Base-by-base conservation (phyloP, 2,797 vertebrate genomes). In the Pangasius mekongensis region DNA sequence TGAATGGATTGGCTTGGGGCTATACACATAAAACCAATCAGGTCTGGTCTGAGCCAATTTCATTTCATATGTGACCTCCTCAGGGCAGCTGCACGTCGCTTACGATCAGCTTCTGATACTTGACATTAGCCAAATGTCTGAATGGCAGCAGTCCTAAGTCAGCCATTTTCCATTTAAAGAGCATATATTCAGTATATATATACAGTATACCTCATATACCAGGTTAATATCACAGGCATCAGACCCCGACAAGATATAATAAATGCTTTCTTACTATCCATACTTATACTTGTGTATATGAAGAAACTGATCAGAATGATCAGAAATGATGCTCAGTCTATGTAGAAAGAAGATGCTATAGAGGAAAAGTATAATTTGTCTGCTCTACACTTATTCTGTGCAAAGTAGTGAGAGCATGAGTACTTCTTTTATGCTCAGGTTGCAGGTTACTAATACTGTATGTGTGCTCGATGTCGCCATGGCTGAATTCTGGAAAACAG, bases 1-100 rank as follows among this genome's bases (percentile, higher is more conserved):
- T 89, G 86, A 88, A 76, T 86, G 81, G 69, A 77, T 47, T 89
- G 84, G 27, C 52, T 84, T 89, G 67, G 56, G 77, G 74, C 86
- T 86, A 56, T 39, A 49, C 54, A 87, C 58, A 74, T 58, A 64
- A 56, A 64, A 83, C 54, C 60, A 81, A 87, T 64, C 62, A 87
- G 43, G n/a, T 80, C 47, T 43, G 9, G 6, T n/a, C 39, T 43
- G 73, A 67, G 62, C 49, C 49, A 85, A 20, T 69, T 80, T 88
- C 20, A 74, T 88, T 78, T 77, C 36, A 69, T 43, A 64, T 56
- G 47, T 66, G 47, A 56, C 83, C 83, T 80, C 73, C 27, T 39
- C 39, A 47, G 87, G 82, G 60, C 33, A 85, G 54, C 71, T 56
- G 22, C 47, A 83, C 22, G 1, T 27, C 8, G 39, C 36, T 49